Conservation (phyloP, 64 coral and sea anemone genomes). For the Actinia tenebrosa region DNA sequence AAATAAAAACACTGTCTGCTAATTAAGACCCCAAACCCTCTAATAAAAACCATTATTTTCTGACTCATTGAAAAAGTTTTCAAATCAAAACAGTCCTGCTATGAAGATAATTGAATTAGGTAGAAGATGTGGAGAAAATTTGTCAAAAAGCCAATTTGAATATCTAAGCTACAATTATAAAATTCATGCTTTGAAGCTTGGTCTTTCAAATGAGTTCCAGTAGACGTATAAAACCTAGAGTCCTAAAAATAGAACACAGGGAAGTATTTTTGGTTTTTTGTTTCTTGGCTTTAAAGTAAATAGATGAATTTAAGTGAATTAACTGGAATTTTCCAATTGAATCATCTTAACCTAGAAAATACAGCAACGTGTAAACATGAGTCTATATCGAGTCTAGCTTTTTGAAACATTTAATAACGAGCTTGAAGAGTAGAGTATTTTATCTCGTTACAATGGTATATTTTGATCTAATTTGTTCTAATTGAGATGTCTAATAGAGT, state of each 20-base stretch:
- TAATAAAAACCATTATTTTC: conserved; percentile 26
- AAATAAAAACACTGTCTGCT: conserved; percentile 5
- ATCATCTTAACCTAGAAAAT: too few species aligned
- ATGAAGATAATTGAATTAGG: conserved; percentile 22
- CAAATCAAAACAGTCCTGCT: conserved; percentile 27
- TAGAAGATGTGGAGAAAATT: conserved; percentile 14
- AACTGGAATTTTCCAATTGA: too few species aligned
- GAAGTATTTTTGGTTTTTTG: neutral
- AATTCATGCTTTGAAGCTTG: neutral
- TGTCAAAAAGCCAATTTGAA: conserved; percentile 7
- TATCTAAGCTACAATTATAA: neutral
- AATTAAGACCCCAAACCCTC: conserved; percentile 21
- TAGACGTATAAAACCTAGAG: neutral
- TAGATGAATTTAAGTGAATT: neutral
- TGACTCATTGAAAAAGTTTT: conserved; percentile 13
- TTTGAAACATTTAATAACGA: neutral
- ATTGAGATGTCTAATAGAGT: conserved; percentile 8
- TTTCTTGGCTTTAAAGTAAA: neutral
- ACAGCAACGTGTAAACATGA: neutral
- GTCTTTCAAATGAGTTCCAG: neutral
- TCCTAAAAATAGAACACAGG: too few species aligned
- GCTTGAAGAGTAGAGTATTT: neutral
- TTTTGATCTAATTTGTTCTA: conserved; percentile 13
- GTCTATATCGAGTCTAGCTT: neutral
- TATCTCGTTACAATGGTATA: neutral